phyloP scores from a whole-genome alignment of 2,113 vertebrate genomes.

The Phalacrocorax carbo region DNA sequence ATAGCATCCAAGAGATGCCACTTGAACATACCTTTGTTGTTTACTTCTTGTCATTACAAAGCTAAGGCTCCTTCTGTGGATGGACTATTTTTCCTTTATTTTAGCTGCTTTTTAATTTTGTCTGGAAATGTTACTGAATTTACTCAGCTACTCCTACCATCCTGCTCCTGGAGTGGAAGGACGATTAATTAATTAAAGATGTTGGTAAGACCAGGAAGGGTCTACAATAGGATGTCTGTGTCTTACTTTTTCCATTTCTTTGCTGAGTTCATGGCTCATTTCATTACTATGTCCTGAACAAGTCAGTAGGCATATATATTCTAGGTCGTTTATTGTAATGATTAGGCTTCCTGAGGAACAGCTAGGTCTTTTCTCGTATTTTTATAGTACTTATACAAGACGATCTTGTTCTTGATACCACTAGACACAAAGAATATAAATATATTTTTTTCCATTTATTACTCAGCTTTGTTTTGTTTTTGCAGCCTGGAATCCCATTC shows the following conservation, averaged over 20 bases:
- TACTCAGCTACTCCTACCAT: not conserved
- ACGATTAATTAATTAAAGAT: not conserved
- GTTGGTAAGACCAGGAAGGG: not conserved
- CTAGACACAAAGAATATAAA: not conserved
- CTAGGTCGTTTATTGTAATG: not conserved
- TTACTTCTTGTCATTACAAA: not conserved
- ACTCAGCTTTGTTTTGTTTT: conserved; percentile 57
- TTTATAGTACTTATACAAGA: not conserved
- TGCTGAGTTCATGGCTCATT: not conserved
- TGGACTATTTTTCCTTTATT: not conserved
- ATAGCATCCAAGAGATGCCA: not conserved
- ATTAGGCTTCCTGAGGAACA: not conserved
- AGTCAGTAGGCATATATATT: not conserved
- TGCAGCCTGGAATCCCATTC: conserved; percentile 98
- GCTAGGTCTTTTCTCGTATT: not conserved
- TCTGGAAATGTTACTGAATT: not conserved
- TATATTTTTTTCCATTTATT: conserved; percentile 13
- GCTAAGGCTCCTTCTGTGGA: not conserved
- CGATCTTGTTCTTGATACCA: not conserved
- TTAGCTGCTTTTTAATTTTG: not conserved
- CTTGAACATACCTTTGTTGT: not conserved
- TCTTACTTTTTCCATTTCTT: not conserved
- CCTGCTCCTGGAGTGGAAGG: not conserved
- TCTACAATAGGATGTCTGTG: not conserved
- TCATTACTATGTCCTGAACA: not conserved